Base-by-base conservation (phyloP, 2,113 vertebrate species). In the Recurvirostra avosetta region DNA sequence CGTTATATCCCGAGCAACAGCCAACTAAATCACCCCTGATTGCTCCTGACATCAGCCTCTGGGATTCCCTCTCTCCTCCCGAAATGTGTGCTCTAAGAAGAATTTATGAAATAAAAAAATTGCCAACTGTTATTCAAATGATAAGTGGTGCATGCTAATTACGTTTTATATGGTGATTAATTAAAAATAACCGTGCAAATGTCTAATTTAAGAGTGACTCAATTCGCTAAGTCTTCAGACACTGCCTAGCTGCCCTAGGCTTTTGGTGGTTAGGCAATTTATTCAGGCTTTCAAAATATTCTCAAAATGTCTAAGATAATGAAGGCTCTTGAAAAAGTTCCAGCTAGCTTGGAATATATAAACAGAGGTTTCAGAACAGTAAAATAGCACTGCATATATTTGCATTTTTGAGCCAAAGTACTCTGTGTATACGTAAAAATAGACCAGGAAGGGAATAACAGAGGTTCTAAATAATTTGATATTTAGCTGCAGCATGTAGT, bases 311-410 rank as follows among this genome's bases (percentile, higher is more conserved):
- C 91, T 86, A 94, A 94, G 82, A 96, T 97, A 98, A 98, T 88
- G 96, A 97, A 98, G 77, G n/a, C 68, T 97, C 84, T 95, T 98
- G 96, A 97, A 98, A 96, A 96, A 96, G 88, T 96, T 98, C 98
- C 96, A 98, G 96, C 73, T 74, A 96, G 50, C 79, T 89, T 63
- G 75, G 91, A 96, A 97, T 97, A 96, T 96, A 86, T 95, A 97
- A 98, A 97, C 95, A 96, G 88, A 83, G 79, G 80, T 94, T 97
- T 93, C 73, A 89, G 84, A 97, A 92, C 63, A 91, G 95, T 94
- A 93, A 97, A 97, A 97, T 93, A 94, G 55, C 75, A 79, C 90
- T 97, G 97, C 87, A 97, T 98, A 96, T 87, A 98, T 98, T 98
- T 98, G 87, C 96, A 96, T 97, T 96, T 97, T 97, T 96, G 52